phyloP scores from a whole-genome alignment of 2,888 invertebrate genomes.

The Trachelus stipa region DNA sequence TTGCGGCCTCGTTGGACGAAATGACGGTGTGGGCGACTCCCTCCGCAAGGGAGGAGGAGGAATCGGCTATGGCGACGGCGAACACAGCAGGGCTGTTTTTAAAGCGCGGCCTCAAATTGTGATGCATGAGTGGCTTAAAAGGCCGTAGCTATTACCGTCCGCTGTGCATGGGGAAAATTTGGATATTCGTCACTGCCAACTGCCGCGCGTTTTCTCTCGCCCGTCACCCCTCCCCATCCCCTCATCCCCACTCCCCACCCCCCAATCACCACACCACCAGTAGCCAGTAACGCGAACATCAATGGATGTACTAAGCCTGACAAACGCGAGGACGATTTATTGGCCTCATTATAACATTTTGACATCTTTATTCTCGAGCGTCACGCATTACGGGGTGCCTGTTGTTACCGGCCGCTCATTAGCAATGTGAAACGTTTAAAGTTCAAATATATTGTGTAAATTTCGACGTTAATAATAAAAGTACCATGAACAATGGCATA shows the following conservation, averaged over 20 bases:
- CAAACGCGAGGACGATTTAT: not conserved
- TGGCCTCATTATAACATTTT: not conserved
- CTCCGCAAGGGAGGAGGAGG: too few species aligned
- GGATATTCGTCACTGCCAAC: slow-evolving; percentile 51
- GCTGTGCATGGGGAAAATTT: slow-evolving; percentile 36
- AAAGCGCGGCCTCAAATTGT: slow-evolving; percentile 37
- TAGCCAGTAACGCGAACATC: not conserved
- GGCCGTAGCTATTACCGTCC: slow-evolving; percentile 27
- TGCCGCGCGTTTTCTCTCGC: slow-evolving; percentile 27
- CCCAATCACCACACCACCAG: not conserved
- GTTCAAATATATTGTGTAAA: not conserved
- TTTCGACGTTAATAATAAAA: not conserved
- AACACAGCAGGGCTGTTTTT: slow-evolving; percentile 26
- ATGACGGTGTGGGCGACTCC: too few species aligned
- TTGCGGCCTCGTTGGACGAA: too few species aligned
- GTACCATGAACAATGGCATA: not conserved
- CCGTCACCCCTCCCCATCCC: too few species aligned
- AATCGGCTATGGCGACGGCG: not conserved
- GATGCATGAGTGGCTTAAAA: slow-evolving; percentile 47
- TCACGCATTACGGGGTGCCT: not conserved
- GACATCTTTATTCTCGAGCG: not conserved
- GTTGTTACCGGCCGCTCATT: not conserved
- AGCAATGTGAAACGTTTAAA: not conserved
- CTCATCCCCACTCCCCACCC: fast-evolving
- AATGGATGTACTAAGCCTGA: not conserved